A percentile compares a stretch with the other conserved stretches of the same genome.
phyloP scores from a whole-genome alignment of 2,113 vertebrate genomes.

The Mus pahari region DNA sequence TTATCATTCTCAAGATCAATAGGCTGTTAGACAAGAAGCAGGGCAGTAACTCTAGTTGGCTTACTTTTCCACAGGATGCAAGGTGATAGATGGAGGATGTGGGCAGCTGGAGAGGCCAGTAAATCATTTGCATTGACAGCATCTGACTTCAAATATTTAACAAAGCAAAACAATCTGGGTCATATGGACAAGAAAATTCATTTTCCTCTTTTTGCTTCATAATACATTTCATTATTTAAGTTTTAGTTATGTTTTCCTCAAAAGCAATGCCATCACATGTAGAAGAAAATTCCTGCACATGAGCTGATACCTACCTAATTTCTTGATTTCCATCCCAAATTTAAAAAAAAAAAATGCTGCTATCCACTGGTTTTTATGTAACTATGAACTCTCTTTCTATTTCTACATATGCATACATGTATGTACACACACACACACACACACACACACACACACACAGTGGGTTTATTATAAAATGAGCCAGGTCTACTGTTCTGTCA shows the following conservation, averaged over 20 bases:
- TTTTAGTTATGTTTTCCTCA: not conserved
- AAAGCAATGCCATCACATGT: not conserved
- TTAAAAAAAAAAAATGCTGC: constrained; percentile 27
- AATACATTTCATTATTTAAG: not conserved
- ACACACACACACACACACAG: not conserved
- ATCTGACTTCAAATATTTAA: not conserved
- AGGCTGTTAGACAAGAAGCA: not conserved
- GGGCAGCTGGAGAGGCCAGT: not conserved
- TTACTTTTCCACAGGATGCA: constrained; percentile 41
- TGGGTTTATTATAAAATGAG: not conserved
- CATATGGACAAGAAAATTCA: not conserved
- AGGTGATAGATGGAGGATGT: not conserved
- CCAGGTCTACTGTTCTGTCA: not conserved
- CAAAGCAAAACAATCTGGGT: not conserved
- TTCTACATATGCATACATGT: not conserved
- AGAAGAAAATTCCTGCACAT: not conserved
- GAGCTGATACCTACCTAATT: not conserved
- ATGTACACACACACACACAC: not conserved
- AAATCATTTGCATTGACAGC: not conserved
- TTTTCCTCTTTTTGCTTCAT: not conserved
- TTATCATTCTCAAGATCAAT: not conserved
- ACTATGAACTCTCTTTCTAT: not conserved
- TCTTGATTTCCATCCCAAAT: not conserved
- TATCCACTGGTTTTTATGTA: not conserved
- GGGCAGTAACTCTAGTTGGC: not conserved